A percentile compares a stretch with the other conserved stretches of the same genome.
Evolutionary conservation across 2,888 invertebrate genomes (phyloP).

Genomic region (Caenorhabditis sp.): DNA sequence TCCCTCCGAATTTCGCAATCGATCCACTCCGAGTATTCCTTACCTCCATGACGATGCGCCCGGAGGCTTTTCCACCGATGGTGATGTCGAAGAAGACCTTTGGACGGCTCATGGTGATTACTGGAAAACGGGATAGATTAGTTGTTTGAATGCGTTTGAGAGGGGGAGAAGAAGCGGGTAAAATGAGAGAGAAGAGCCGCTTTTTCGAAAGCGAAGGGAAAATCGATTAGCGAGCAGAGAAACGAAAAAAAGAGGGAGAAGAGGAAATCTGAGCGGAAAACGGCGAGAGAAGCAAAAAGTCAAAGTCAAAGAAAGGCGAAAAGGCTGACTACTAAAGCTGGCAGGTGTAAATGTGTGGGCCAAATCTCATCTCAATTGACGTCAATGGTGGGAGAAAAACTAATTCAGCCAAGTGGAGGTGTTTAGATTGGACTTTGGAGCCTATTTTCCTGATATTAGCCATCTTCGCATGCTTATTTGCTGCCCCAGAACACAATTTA

Average conservation of each 20-base stretch:
- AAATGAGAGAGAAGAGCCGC: neutral
- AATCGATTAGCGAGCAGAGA: neutral
- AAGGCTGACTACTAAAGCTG: too few species aligned
- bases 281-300: neutral
- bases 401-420: too few species aligned
- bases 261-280: neutral
- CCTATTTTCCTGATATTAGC: too few species aligned
- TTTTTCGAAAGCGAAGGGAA: too few species aligned
- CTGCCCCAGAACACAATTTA: too few species aligned
- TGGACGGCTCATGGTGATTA: constrained; percentile 70
- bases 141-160: neutral
- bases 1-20: neutral
- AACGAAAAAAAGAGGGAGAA: neutral
- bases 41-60: constrained; percentile 81
- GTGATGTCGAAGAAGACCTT: constrained; percentile 82
- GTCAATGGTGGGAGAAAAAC: too few species aligned
- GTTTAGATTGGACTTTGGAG: too few species aligned
- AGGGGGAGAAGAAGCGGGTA: too few species aligned
- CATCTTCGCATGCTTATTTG: too few species aligned
- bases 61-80: constrained; percentile 77
- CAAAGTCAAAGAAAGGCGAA: too few species aligned
- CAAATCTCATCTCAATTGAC: too few species aligned
- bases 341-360: too few species aligned
- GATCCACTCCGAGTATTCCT: neutral
- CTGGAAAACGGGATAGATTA: constrained; percentile 52